phyloP scores from a whole-genome alignment of 2,797 vertebrate genomes.

The Bryconaethiops microstoma region DNA sequence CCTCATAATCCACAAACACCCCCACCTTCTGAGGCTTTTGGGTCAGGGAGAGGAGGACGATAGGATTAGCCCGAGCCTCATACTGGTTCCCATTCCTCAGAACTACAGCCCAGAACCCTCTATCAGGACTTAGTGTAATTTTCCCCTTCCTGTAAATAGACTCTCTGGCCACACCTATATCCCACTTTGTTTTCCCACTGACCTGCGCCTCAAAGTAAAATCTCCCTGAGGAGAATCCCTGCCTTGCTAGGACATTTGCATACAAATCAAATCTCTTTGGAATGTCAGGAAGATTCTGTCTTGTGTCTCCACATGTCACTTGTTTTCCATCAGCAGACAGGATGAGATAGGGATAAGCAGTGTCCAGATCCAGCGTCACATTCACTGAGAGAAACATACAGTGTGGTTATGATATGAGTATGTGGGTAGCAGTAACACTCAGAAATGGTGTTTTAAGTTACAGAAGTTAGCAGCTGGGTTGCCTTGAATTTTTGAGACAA shows the following conservation, averaged over 20 bases:
- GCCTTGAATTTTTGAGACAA: no score
- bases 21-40: no score
- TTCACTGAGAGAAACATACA: slow-evolving; percentile 30
- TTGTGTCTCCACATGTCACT: neutral
- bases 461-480: neutral
- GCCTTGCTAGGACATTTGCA: slow-evolving; percentile 14
- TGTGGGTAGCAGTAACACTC: no score
- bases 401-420: no score
- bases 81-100: slow-evolving; percentile 17
- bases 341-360: neutral
- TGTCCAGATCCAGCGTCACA: slow-evolving; percentile 43
- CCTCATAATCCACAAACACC: no score
- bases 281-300: neutral
- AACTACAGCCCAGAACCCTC: slow-evolving; percentile 22
- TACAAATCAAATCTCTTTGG: no score
- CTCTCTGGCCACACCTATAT: neutral
- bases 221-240: neutral
- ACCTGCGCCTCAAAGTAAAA: slow-evolving; percentile 30
- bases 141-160: neutral
- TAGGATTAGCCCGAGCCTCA: neutral
- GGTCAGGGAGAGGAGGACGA: neutral
- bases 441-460: no score
- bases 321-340: slow-evolving; percentile 40
- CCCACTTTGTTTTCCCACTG: neutral
- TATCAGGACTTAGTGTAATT: neutral